Percentiles rank a stretch among this genome's conserved stretches.
Evolutionary conservation across 2,113 vertebrate species (phyloP).

Genomic region (Verasper variegatus): DNA sequence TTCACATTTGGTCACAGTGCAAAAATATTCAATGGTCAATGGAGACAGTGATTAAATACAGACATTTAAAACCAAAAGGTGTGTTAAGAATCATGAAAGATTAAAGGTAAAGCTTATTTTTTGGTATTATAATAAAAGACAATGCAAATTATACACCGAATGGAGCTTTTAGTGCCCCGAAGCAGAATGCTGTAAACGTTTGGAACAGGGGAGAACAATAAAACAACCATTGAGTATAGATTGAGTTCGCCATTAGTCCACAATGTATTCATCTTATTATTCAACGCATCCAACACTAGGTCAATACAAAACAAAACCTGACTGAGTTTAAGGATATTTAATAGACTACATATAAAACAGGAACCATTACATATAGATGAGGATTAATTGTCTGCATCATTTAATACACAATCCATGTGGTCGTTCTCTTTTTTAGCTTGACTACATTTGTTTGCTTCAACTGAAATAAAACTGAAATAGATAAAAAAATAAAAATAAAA

Average conservation of each 20-base stretch:
- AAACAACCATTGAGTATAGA: no score
- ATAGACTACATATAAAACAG: neutral
- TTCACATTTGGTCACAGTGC: no score
- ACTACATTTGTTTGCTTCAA: constrained; percentile 21
- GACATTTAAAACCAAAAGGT: no score
- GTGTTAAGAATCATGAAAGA: no score
- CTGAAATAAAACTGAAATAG: neutral
- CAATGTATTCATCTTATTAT: neutral
- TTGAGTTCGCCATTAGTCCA: neutral
- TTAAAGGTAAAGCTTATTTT: no score
- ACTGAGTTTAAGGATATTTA: neutral
- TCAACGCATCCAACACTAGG: no score
- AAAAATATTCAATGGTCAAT: no score
- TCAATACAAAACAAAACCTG: neutral
- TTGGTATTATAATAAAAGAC: no score
- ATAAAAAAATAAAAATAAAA: neutral
- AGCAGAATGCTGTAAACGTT: no score
- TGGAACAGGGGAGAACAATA: no score
- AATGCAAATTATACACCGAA: neutral
- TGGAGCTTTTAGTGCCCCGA: no score
- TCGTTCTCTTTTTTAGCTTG: neutral
- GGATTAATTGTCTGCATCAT: neutral
- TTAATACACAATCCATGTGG: constrained; percentile 12
- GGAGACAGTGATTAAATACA: no score
- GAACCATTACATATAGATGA: neutral